Conservation (phyloP, 2,797 vertebrate genomes). For the Sebastolobus alascanus region DNA sequence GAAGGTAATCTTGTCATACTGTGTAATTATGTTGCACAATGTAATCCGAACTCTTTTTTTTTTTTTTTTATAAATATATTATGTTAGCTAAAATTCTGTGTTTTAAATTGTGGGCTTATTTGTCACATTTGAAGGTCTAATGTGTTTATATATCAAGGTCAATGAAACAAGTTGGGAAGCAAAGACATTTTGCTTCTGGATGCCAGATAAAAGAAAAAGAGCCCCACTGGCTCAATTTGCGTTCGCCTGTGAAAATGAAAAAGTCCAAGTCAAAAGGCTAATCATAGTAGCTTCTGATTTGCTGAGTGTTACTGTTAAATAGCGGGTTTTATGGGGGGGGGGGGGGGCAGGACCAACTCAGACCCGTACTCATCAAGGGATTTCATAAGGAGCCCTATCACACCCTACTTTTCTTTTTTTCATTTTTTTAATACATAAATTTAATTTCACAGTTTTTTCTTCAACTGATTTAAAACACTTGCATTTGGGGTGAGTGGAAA, state of each 20-base stretch:
- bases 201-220: constrained; percentile 43
- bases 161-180: constrained; percentile 14
- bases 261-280: constrained; percentile 40
- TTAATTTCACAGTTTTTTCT: not conserved
- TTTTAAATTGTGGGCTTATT: constrained; percentile 12
- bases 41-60: not conserved
- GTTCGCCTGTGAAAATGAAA: constrained; percentile 38
- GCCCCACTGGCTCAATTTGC: constrained; percentile 43
- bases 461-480: not conserved
- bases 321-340: not conserved
- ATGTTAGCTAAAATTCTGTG: not conserved
- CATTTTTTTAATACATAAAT: not conserved
- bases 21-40: not conserved
- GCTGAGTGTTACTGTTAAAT: constrained; percentile 20
- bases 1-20: constrained; percentile 8
- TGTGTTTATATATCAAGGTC: constrained; percentile 39
- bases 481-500: not conserved
- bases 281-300: constrained; percentile 52
- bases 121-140: not conserved
- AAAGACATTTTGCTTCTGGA: constrained; percentile 35
- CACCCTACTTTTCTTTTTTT: not conserved
- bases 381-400: not conserved
- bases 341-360: not conserved
- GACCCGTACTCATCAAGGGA: not conserved
- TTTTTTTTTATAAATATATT: not conserved